phyloP scores from a whole-genome alignment of 2,888 invertebrate genomes.

The Hemistola chrysoprasaria region DNA sequence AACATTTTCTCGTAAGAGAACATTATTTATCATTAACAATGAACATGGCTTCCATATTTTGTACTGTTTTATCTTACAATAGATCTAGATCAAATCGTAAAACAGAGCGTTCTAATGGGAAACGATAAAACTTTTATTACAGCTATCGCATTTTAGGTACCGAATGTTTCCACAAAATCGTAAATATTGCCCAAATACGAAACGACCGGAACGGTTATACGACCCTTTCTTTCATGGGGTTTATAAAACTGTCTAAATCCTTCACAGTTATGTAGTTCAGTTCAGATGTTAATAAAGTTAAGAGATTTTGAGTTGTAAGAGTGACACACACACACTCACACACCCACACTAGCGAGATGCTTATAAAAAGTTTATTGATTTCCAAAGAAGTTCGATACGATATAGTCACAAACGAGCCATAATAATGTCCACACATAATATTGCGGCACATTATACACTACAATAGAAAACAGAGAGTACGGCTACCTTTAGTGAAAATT shows the following conservation, averaged over 20 bases:
- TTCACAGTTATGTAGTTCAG: constrained; percentile 21
- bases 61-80: constrained; percentile 20
- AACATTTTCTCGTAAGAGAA: neutral
- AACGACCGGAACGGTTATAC: constrained; percentile 28
- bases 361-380: too few relatives aligned
- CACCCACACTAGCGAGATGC: too few relatives aligned
- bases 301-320: too few relatives aligned
- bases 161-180: constrained; percentile 48
- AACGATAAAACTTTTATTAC: constrained; percentile 58
- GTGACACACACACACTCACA: too few relatives aligned
- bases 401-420: too few relatives aligned
- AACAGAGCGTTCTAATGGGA: constrained; percentile 51
- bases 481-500: too few relatives aligned
- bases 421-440: too few relatives aligned
- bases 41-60: constrained; percentile 8
- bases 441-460: too few relatives aligned
- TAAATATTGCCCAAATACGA: constrained; percentile 58
- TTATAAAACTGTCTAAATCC: constrained; percentile 24
- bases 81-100: constrained; percentile 52
- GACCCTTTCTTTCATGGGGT: constrained; percentile 25
- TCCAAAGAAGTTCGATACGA: too few relatives aligned
- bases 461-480: too few relatives aligned
- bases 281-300: constrained; percentile 17
- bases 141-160: constrained; percentile 40
- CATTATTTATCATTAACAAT: too few relatives aligned